Evolutionary conservation across 2,797 vertebrate species (phyloP).

Genomic region (Carduelis carduelis): DNA sequence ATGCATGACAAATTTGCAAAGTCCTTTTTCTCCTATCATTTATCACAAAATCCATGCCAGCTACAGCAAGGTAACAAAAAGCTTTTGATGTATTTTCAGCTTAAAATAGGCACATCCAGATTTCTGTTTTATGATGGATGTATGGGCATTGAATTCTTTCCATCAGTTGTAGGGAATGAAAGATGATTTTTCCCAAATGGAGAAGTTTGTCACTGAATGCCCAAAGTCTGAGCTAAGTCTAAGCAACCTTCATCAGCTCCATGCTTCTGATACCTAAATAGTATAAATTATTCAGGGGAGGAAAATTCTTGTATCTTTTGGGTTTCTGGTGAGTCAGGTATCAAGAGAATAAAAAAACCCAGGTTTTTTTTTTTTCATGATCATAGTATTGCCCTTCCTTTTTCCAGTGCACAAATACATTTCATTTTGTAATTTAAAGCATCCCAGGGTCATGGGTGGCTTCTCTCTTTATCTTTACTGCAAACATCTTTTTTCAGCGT

Average conservation of each 20-base stretch:
- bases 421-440: background rate
- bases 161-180: background rate
- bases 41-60: background rate
- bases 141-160: background rate
- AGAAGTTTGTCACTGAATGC: background rate
- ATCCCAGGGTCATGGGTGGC: background rate
- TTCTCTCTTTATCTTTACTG: background rate
- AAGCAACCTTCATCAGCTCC: background rate
- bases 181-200: background rate
- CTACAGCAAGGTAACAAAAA: background rate
- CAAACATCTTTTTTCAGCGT: background rate
- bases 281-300: background rate
- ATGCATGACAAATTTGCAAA: background rate
- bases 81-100: background rate
- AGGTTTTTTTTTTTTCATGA: background rate
- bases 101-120: background rate
- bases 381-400: background rate
- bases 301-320: background rate
- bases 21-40: background rate
- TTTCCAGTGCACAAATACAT: background rate
- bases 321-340: background rate
- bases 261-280: background rate
- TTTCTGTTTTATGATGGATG: background rate
- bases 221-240: background rate
- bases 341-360: background rate